Conservation (phyloP, 2,888 invertebrate species). For the Thera britannica region DNA sequence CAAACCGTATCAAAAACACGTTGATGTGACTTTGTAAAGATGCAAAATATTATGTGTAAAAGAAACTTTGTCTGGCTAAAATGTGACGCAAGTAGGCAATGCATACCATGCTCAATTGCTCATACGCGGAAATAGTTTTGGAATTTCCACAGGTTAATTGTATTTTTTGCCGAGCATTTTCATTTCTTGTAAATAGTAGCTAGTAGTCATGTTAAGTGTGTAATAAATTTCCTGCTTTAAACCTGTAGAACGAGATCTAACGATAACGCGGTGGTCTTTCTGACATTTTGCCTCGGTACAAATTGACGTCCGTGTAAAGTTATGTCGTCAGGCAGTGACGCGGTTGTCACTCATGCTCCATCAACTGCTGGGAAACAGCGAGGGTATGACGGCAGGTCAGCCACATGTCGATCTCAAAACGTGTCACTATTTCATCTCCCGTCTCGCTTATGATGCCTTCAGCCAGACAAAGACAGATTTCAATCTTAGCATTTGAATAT, state of each 20-base stretch:
- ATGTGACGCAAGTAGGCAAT: constrained; percentile 38
- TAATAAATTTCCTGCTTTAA: constrained; percentile 71
- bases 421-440: constrained; percentile 77
- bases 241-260: constrained; percentile 69
- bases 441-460: constrained; percentile 72
- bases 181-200: constrained; percentile 69
- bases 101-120: not conserved
- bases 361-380: constrained; percentile 81
- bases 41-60: constrained; percentile 46
- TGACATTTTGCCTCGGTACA: constrained; percentile 69
- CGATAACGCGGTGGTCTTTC: constrained; percentile 69
- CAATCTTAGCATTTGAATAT: constrained; percentile 68
- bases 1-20: constrained; percentile 70
- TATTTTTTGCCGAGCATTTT: constrained; percentile 54
- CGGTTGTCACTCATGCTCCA: constrained; percentile 84
- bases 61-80: constrained; percentile 39
- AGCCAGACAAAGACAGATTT: constrained; percentile 76
- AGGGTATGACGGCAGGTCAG: constrained; percentile 81
- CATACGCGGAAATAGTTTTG: constrained; percentile 47
- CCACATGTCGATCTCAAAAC: constrained; percentile 76
- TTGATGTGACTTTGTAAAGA: constrained; percentile 68
- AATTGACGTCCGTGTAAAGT: constrained; percentile 81
- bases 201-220: constrained; percentile 65
- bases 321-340: constrained; percentile 67
- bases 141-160: constrained; percentile 54